Conservation (phyloP, 2,113 vertebrate species). For the Cromileptes altivelis region DNA sequence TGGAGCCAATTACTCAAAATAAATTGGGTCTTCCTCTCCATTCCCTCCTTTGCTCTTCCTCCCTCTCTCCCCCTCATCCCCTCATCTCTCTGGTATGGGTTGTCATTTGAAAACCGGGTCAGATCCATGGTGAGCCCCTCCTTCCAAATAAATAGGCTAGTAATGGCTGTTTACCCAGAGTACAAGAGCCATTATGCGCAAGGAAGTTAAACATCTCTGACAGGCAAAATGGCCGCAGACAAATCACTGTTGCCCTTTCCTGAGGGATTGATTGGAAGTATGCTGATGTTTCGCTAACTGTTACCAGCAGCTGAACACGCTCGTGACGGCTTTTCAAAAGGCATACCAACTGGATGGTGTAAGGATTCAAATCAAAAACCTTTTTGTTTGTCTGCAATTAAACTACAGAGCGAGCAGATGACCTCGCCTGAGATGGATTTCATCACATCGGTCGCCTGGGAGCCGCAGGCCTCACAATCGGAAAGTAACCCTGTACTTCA, state of each 20-base stretch:
- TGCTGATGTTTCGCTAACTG: constrained; percentile 77
- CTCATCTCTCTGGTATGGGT: constrained; percentile 73
- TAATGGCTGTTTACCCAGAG: constrained; percentile 85
- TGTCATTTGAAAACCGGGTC: constrained; percentile 79
- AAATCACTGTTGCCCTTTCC: constrained; percentile 83
- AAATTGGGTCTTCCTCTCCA: constrained; percentile 84
- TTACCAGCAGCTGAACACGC: constrained; percentile 77
- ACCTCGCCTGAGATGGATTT: constrained; percentile 70
- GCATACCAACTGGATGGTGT: constrained; percentile 68
- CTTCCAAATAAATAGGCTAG: constrained; percentile 84
- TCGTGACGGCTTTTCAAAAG: constrained; percentile 55
- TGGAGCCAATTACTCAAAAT: constrained; percentile 88
- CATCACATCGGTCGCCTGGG: constrained; percentile 50
- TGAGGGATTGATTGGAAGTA: constrained; percentile 78
- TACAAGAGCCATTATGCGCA: constrained; percentile 79
- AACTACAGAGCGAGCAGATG: constrained; percentile 54
- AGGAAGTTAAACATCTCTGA: constrained; percentile 86
- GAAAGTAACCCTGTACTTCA: constrained; percentile 54
- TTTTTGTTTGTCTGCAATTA: constrained; percentile 71
- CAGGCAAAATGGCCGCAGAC: constrained; percentile 83
- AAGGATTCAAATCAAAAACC: constrained; percentile 66
- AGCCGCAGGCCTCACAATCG: constrained; percentile 34
- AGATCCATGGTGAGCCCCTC: constrained; percentile 70
- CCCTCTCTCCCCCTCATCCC: constrained; percentile 37
- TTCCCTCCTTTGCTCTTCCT: constrained; percentile 64